Conservation (phyloP, 2,888 invertebrate genomes). For the Ectemnius cavifrons region DNA sequence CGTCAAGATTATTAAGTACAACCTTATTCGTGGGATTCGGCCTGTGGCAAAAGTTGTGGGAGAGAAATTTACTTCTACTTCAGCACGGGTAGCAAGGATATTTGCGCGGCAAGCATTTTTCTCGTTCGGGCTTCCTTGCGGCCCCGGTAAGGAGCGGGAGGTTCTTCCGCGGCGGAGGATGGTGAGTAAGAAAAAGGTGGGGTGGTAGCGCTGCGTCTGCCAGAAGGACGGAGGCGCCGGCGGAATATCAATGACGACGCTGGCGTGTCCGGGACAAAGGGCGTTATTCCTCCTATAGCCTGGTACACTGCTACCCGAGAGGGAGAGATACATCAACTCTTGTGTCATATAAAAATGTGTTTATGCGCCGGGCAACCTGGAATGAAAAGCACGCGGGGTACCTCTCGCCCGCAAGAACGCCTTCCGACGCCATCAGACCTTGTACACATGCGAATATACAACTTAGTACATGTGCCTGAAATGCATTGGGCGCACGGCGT, state of each 20-base stretch:
- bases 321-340: constrained; percentile 70
- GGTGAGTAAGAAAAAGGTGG: constrained; percentile 13
- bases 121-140: constrained; percentile 21
- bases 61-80: background rate
- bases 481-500: too few relatives aligned
- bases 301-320: constrained; percentile 49
- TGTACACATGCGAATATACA: too few relatives aligned
- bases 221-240: constrained; percentile 47
- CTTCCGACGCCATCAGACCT: background rate
- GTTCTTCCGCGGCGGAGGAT: background rate
- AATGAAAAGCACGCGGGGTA: constrained; percentile 57
- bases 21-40: too few relatives aligned
- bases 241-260: constrained; percentile 60
- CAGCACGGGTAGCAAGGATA: background rate
- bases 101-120: constrained; percentile 4
- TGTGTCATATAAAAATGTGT: constrained; percentile 75
- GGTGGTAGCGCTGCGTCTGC: constrained; percentile 39
- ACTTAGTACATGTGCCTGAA: too few relatives aligned
- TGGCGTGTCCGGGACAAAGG: constrained; percentile 62
- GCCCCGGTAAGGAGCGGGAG: constrained; percentile 8
- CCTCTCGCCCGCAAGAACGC: background rate
- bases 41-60: too few relatives aligned
- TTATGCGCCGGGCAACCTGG: constrained; percentile 65
- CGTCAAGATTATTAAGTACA: too few relatives aligned
- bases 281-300: constrained; percentile 55